Percentiles rank a stretch among this genome's conserved stretches.
Evolutionary conservation across 2,113 vertebrate species (phyloP).

Genomic region (Meleagris gallopavo): DNA sequence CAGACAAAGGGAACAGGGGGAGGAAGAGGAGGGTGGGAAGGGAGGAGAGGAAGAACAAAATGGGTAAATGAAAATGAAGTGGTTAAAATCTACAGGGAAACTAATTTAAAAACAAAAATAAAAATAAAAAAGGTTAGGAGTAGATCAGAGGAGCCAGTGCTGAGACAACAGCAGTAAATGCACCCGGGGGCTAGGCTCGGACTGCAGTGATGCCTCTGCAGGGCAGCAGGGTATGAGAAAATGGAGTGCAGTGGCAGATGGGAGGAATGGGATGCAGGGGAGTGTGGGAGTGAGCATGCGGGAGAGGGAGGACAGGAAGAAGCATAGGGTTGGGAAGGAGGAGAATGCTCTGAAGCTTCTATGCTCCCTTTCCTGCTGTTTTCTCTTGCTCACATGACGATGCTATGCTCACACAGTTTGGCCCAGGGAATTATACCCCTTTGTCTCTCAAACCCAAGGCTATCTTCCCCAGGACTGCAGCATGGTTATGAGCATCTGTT

Average conservation of each 20-base stretch:
- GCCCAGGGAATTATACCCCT: background rate
- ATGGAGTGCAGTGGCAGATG: slow-evolving; percentile 48
- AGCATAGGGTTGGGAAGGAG: slow-evolving; percentile 32
- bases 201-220: slow-evolving; percentile 46
- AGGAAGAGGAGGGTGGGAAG: slow-evolving; percentile 71
- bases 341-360: slow-evolving; percentile 65
- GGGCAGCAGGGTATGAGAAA: slow-evolving; percentile 28
- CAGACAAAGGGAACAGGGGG: slow-evolving; percentile 70
- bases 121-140: slow-evolving; percentile 70
- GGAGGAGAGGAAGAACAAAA: slow-evolving; percentile 77
- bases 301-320: slow-evolving; percentile 35
- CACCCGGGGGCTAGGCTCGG: slow-evolving; percentile 48
- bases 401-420: background rate
- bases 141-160: slow-evolving; percentile 63
- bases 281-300: slow-evolving; percentile 34
- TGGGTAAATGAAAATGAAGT: slow-evolving; percentile 79
- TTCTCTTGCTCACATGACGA: background rate
- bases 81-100: slow-evolving; percentile 76
- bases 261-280: slow-evolving; percentile 17
- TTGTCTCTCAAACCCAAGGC: background rate
- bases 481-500: background rate
- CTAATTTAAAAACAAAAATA: slow-evolving; percentile 70
- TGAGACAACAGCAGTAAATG: slow-evolving; percentile 52
- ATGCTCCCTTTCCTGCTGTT: slow-evolving; percentile 44
- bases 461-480: background rate